These are phyloP conservation scores for Minunthozetes semirufus DNA, from an alignment of 2,888 invertebrate species.

Conservation along the genomic window DNA sequence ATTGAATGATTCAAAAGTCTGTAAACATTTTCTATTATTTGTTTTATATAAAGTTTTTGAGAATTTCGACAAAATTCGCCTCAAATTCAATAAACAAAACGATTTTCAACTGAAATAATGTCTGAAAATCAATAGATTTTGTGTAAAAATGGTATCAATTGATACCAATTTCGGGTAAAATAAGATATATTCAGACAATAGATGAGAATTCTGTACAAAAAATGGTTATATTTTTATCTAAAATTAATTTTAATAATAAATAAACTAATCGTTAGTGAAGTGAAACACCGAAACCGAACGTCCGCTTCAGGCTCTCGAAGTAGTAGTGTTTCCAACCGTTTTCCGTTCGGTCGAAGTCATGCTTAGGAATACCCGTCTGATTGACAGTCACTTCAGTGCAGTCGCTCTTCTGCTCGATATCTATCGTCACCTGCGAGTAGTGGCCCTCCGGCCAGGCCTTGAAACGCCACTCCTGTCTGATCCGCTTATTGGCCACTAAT, in stretches of 20 bases:
- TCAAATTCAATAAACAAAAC: no score
- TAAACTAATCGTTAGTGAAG: conserved; percentile 46
- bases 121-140: no score
- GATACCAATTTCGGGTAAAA: background rate
- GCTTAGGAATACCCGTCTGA: conserved; percentile 76
- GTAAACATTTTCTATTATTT: no score
- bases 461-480: conserved; percentile 84
- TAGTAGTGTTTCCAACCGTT: conserved; percentile 83
- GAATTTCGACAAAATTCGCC: no score
- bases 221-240: background rate
- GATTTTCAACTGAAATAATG: no score
- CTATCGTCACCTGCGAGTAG: conserved; percentile 77
- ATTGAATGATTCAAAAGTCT: background rate
- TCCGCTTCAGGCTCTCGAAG: conserved; percentile 85
- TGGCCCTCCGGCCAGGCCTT: conserved; percentile 91
- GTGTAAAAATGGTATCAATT: background rate
- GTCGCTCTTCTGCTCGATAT: conserved; percentile 69
- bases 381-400: conserved; percentile 72
- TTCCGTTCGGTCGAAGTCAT: conserved; percentile 68
- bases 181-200: background rate
- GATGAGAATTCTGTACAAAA: background rate
- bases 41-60: no score
- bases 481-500: conserved; percentile 70
- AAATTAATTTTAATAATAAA: background rate
- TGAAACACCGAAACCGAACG: conserved; percentile 72